Evolutionary conservation across 2,113 vertebrate species (phyloP).

Genomic region (Setophaga coronata): DNA sequence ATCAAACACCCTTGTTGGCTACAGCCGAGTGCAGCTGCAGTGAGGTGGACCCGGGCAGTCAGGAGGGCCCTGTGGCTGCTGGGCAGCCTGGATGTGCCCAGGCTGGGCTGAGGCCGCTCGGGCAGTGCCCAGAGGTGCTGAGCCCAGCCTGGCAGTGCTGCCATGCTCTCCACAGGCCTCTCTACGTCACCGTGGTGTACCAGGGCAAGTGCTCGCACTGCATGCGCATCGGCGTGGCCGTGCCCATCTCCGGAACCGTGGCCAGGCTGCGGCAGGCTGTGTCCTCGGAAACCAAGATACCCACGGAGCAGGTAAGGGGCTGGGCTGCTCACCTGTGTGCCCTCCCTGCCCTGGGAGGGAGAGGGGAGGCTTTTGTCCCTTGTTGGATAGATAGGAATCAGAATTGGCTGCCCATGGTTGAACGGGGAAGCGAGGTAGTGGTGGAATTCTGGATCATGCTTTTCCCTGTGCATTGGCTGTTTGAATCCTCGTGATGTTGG

Average conservation of each 20-base stretch:
- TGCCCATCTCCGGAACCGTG: constrained; percentile 90
- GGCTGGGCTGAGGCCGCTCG: not conserved
- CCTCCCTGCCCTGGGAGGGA: fast-evolving
- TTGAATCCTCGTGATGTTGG: not conserved
- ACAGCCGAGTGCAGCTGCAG: fast-evolving
- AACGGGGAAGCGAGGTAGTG: not conserved
- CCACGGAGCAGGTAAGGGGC: constrained; percentile 87
- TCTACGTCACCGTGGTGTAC: constrained; percentile 95
- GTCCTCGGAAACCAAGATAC: constrained; percentile 94
- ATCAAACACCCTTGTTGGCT: fast-evolving
- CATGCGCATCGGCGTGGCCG: constrained; percentile 93
- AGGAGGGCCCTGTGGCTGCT: not conserved
- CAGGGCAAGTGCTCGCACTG: constrained; percentile 97
- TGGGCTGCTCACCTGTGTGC: fast-evolving
- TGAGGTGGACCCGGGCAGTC: fast-evolving
- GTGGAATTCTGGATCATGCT: not conserved
- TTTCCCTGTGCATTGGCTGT: not conserved
- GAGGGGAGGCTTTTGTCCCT: not conserved
- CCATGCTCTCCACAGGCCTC: constrained; percentile 78
- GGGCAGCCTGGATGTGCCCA: not conserved
- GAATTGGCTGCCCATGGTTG: fast-evolving
- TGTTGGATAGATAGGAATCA: fast-evolving
- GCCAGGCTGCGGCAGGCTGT: constrained; percentile 92
- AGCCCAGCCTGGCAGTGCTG: not conserved
- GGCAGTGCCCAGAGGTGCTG: not conserved